Evolutionary conservation across 1,140 invertebrate species (phyloP), one percentile per base, ranked within the genome.

Genomic region (Nasonia giraulti): DNA sequence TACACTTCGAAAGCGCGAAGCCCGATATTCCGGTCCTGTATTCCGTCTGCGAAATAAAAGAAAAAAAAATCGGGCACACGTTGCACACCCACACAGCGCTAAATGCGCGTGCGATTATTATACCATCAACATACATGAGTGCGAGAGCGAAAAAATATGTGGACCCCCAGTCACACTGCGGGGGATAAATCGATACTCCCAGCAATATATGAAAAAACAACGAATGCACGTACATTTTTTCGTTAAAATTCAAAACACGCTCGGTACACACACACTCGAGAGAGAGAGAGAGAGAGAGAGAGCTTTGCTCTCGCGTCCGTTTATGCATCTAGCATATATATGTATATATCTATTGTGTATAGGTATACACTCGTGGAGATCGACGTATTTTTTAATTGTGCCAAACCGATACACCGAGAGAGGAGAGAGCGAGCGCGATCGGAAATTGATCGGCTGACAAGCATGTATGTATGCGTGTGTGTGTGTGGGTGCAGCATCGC

Each of bases 361-460:
- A 31, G 14, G 33, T 74, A 27, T 74, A 37, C 27, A 27, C 31
- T 37, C 23, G 66, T 31, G 37, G 74, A 44, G 37, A 44, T n/a
- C 55, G 20, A 55, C 37, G 68, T 31, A 47, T 83, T 83, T 83
- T 83, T 87, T 88, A 88, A 89, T 90, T 88, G 83, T 85, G n/a
- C 23, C 55, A 31, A 71, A 37, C 2, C 66, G 77, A 80, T 69
- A 47, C 2, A 2, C 31, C 31, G 50, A 82, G 55, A 62, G 33
- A 37, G 33, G 50, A 82, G 55, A 62, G 33, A 37, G 33, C 33
- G 33, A 37, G 55, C n/a, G 20, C 71, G 50, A 75, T 82, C 40
- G 71, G 31, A 40, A 82, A 82, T 82, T 82, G 80, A 82, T 74
- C 50, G 71, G 2, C 10, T 23, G 69, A 55, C 23, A 62, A 55